Percentiles rank a stretch among this genome's conserved stretches.
Evolutionary conservation across 2,888 invertebrate species (phyloP).

Genomic region (Caenorhabditis macrosperma): DNA sequence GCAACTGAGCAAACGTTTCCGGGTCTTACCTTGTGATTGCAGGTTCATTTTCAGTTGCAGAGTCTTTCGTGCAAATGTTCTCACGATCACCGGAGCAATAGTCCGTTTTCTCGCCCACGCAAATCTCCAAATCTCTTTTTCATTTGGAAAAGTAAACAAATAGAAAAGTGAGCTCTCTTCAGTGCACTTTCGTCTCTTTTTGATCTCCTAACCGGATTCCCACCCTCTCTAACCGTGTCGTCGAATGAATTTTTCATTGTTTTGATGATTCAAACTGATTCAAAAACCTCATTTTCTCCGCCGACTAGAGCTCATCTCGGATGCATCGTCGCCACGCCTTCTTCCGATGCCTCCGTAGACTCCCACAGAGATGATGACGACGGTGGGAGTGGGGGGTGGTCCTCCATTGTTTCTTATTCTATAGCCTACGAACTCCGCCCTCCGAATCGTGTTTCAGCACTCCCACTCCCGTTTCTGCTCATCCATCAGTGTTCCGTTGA

Average conservation of each 20-base stretch:
- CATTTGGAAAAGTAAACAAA: not conserved
- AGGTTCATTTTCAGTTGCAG: too few species aligned
- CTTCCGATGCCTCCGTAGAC: not conserved
- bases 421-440: slow-evolving; percentile 13
- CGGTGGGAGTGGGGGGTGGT: not conserved
- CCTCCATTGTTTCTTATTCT: slow-evolving; percentile 2
- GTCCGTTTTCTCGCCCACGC: not conserved
- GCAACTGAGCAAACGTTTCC: too few species aligned
- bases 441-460: not conserved
- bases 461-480: not conserved
- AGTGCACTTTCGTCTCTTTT: not conserved
- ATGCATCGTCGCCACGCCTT: slow-evolving; percentile 16
- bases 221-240: not conserved
- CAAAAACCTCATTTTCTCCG: slow-evolving; percentile 7
- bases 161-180: not conserved
- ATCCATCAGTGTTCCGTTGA: too few species aligned
- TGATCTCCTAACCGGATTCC: not conserved
- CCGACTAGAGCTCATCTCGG: slow-evolving; percentile 1
- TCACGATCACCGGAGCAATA: not conserved
- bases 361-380: not conserved
- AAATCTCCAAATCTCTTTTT: not conserved
- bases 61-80: not conserved
- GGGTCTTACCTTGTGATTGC: too few species aligned
- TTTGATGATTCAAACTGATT: slow-evolving; percentile 31
- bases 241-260: slow-evolving; percentile 29